Base-by-base conservation (phyloP, 2,113 vertebrate genomes). In the Lophotis ruficrista region DNA sequence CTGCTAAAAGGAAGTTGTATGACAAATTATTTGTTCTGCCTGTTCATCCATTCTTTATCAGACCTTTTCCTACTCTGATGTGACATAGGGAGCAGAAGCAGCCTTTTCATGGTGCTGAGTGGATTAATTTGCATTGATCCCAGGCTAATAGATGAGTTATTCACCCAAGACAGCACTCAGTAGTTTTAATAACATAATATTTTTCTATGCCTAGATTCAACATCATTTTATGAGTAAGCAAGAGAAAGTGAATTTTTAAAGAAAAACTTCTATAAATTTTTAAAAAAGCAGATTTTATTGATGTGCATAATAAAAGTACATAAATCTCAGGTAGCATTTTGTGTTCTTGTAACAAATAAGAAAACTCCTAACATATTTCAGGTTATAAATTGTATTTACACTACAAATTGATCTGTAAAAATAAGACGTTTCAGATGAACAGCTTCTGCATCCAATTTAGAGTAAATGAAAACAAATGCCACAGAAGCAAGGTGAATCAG, bases 21-120 rank as follows among this genome's bases (percentile, higher is more conserved):
- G 91, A 96, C 91, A 96, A 97, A 96, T 94, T 97, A 96, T 97
- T 97, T 97, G 90, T 96, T 96, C 96, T 97, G 90, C 72, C 79
- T 97, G 43, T 95, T 96, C 87, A 94, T 91, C 92, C 78, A 78
- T 90, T 97, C 58, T 96, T 96, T 96, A 96, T 97, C 94, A 96
- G 77, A 71, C 82, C 68, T 90, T 92, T 96, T 94, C 61, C 78
- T 95, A 72, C 47, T 62, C 79, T 75, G 50, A 65, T 92, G 85
- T 48, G 87, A 81, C 43, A 71, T 76, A 88, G 94, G 69, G 81
- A 87, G 71, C 38, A 90, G 89, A 89, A 73, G 68, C 91, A 86
- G 77, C 57, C 54, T 57, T 87, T 79, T 96, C 53, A 86, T 88
- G 89, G 64, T 93, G 28, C 77, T 75, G 90, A 96, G 94, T 95